phyloP scores from a whole-genome alignment of 2,797 vertebrate genomes.

The Sebastes trivittatus region DNA sequence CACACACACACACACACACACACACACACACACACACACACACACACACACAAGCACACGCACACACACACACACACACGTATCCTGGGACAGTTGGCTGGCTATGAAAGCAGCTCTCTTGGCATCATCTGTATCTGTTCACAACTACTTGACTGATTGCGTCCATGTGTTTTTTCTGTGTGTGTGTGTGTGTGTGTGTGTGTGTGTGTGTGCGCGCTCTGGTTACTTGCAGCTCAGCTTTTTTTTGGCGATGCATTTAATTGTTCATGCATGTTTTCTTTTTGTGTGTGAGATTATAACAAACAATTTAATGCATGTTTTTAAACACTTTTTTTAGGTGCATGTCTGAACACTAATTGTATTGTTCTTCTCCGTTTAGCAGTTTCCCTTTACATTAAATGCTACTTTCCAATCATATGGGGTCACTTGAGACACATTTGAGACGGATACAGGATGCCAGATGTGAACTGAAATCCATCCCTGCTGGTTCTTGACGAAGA shows the following conservation, averaged over 20 bases:
- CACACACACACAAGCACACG: no score
- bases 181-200: no score
- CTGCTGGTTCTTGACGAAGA: background rate
- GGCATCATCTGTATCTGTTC: slow-evolving; percentile 31
- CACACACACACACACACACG: slow-evolving; percentile 1
- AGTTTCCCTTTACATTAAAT: background rate
- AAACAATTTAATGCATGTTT: background rate
- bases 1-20: slow-evolving; percentile 23
- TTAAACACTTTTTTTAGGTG: background rate
- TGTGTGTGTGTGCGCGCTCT: background rate
- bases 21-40: slow-evolving; percentile 7
- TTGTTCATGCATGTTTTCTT: background rate
- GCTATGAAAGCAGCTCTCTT: slow-evolving; percentile 49
- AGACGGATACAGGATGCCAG: background rate
- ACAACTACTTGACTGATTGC: slow-evolving; percentile 29
- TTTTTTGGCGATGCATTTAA: background rate
- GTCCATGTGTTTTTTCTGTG: slow-evolving; percentile 11
- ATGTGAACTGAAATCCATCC: background rate
- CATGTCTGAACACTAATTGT: background rate
- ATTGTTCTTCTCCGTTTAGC: background rate
- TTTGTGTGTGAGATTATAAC: background rate
- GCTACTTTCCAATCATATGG: background rate
- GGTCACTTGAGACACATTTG: background rate
- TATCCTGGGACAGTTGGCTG: slow-evolving; percentile 45
- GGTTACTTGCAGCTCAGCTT: background rate